These are phyloP conservation scores for Lobophora halterata DNA, from an alignment of 2,888 invertebrate species.

Conservation along the genomic window DNA sequence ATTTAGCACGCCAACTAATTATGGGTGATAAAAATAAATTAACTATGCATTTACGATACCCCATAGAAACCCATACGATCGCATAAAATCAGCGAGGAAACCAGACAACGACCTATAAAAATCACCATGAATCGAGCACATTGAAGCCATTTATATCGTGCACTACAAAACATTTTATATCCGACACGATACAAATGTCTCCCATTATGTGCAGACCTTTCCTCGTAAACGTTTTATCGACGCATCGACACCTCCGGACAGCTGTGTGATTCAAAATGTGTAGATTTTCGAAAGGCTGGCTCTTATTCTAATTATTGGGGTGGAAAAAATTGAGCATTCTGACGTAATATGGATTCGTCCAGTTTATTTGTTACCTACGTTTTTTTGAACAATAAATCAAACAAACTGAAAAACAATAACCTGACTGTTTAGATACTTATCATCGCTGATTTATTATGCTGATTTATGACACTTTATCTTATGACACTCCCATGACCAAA, in stretches of 20 bases:
- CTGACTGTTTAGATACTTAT: too few species aligned
- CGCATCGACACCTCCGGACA: conserved; percentile 49
- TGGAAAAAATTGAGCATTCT: not conserved
- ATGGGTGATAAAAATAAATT: conserved; percentile 13
- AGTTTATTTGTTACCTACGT: too few species aligned
- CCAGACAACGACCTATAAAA: conserved; percentile 31
- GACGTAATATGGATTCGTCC: too few species aligned
- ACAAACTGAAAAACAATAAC: too few species aligned
- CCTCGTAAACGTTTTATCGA: conserved; percentile 52
- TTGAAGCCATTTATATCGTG: conserved; percentile 22
- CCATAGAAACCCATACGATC: conserved; percentile 15
- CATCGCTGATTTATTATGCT: too few species aligned
- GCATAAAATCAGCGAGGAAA: conserved; percentile 17
- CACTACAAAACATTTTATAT: conserved; percentile 26
- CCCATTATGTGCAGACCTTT: conserved; percentile 34
- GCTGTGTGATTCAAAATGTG: conserved; percentile 32
- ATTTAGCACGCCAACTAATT: conserved; percentile 12
- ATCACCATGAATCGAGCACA: conserved; percentile 30
- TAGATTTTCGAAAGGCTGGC: conserved; percentile 21
- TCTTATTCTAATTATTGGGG: conserved; percentile 5
- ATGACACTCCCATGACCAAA: too few species aligned
- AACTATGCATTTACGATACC: conserved; percentile 12
- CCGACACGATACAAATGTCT: conserved; percentile 23
- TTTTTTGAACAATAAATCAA: too few species aligned
- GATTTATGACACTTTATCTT: too few species aligned